A percentile compares a stretch with the other conserved stretches of the same genome.
Evolutionary conservation across 2,797 vertebrate species (phyloP).

Genomic region (Garrulus glandarius): DNA sequence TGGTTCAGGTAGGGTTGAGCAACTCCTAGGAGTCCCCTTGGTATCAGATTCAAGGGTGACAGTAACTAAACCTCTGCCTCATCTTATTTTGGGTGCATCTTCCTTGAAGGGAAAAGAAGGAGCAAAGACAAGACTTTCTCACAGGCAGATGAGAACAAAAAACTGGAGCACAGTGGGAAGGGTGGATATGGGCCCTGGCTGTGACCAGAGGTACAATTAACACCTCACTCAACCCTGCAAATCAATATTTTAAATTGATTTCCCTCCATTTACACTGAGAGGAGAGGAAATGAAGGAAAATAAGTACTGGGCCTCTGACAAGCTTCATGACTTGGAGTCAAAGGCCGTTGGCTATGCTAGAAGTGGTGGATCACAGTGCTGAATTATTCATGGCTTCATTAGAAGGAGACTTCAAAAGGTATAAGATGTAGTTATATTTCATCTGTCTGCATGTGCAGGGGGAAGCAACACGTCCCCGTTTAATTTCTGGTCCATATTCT

Average conservation of each 20-base stretch:
- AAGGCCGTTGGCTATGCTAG: constrained; percentile 1
- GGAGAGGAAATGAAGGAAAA: constrained; percentile 22
- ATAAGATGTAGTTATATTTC: not conserved
- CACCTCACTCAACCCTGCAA: not conserved
- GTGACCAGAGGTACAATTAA: constrained; percentile 33
- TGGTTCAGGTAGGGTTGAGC: not conserved
- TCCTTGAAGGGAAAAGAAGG: not conserved
- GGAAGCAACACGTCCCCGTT: not conserved
- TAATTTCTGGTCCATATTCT: not conserved
- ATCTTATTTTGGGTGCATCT: not conserved
- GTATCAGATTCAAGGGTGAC: not conserved
- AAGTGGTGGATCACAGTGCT: not conserved
- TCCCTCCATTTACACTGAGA: constrained; percentile 16
- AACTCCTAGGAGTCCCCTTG: not conserved
- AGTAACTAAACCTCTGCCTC: not conserved
- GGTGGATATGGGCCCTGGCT: not conserved
- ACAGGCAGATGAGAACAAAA: not conserved
- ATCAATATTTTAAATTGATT: constrained; percentile 61
- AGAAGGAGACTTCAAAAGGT: not conserved
- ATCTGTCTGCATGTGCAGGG: not conserved
- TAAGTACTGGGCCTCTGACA: constrained; percentile 4
- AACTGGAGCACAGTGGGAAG: not conserved
- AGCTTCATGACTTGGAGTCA: constrained; percentile 54
- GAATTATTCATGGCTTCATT: constrained; percentile 54
- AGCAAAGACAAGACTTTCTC: not conserved